phyloP scores from a whole-genome alignment of 2,888 invertebrate species.

The Cryptocheilus praepositus region DNA sequence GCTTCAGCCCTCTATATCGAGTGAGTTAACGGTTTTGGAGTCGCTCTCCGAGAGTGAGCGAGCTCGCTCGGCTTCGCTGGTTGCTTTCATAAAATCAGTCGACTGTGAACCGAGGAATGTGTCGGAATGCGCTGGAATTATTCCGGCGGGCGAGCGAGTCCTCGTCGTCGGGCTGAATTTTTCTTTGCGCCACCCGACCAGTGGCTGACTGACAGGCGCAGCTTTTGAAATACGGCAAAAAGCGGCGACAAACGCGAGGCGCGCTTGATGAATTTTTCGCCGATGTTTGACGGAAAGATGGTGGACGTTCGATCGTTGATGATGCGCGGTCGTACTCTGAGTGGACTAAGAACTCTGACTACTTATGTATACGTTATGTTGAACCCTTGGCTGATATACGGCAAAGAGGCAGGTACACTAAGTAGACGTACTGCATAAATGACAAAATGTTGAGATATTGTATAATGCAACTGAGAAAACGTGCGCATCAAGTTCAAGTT shows the following conservation, averaged over 20 bases:
- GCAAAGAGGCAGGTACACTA: too few relatives aligned
- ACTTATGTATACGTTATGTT: too few relatives aligned
- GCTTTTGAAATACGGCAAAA: slow-evolving; percentile 43
- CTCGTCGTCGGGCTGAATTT: slow-evolving; percentile 36
- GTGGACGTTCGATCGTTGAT: too few relatives aligned
- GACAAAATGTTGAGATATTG: too few relatives aligned
- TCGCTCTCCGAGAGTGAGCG: slow-evolving; percentile 18
- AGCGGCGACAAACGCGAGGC: slow-evolving; percentile 3
- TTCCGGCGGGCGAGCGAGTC: slow-evolving; percentile 36
- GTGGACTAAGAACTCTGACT: too few relatives aligned
- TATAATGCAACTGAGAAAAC: too few relatives aligned
- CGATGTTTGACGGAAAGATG: slow-evolving; percentile 17
- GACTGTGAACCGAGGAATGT: slow-evolving; percentile 66
- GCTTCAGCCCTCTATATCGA: slow-evolving; percentile 20
- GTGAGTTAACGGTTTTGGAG: slow-evolving; percentile 33
- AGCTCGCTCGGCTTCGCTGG: slow-evolving; percentile 17
- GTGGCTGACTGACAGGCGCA: slow-evolving; percentile 28
- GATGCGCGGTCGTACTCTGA: too few relatives aligned
- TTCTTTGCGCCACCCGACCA: slow-evolving; percentile 35
- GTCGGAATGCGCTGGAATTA: slow-evolving; percentile 59
- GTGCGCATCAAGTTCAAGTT: too few relatives aligned
- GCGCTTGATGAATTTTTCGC: slow-evolving; percentile 38
- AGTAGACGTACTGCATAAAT: too few relatives aligned
- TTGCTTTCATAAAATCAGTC: slow-evolving; percentile 64
- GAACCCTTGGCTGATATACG: too few relatives aligned